These are phyloP conservation scores for Catocala nupta DNA, from an alignment of 2,888 invertebrate genomes.

Conservation along the genomic window DNA sequence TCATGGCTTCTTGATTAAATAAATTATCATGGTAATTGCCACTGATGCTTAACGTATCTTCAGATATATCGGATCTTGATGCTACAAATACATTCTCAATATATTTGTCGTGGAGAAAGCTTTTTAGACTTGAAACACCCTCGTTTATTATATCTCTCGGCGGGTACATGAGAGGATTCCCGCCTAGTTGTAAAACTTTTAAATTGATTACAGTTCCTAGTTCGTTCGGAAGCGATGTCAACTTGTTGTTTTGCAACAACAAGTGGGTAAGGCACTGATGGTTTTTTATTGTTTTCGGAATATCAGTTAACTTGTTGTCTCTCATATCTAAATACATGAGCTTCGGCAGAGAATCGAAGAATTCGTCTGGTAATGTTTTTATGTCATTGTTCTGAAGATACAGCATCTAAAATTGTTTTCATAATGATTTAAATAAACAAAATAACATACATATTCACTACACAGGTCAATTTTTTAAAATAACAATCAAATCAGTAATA, in stretches of 20 bases:
- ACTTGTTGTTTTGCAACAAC: slow-evolving; percentile 88
- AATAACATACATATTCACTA: no score
- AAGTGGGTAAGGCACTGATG: slow-evolving; percentile 88
- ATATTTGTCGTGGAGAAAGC: slow-evolving; percentile 73
- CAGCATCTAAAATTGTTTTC: slow-evolving; percentile 64
- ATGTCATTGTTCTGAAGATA: slow-evolving; percentile 87
- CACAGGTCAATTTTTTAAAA: no score
- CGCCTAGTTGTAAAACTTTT: slow-evolving; percentile 88
- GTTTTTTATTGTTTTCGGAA: slow-evolving; percentile 87
- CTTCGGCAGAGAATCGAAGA: slow-evolving; percentile 86
- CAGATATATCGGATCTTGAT: slow-evolving; percentile 70
- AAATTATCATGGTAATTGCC: slow-evolving; percentile 48
- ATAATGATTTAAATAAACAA: no score
- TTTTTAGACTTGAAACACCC: slow-evolving; percentile 76
- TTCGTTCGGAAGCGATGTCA: slow-evolving; percentile 88
- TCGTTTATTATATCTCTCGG: slow-evolving; percentile 82
- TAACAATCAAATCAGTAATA: no score
- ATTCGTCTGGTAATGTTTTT: slow-evolving; percentile 83
- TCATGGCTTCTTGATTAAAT: slow-evolving; percentile 59
- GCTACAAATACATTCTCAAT: slow-evolving; percentile 64
- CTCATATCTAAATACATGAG: slow-evolving; percentile 90
- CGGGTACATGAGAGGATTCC: slow-evolving; percentile 89
- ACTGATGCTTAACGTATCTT: slow-evolving; percentile 55
- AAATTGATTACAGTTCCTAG: slow-evolving; percentile 88
- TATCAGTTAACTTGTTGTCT: slow-evolving; percentile 85